Conservation (phyloP, 2,113 vertebrate species). For the Parus major region DNA sequence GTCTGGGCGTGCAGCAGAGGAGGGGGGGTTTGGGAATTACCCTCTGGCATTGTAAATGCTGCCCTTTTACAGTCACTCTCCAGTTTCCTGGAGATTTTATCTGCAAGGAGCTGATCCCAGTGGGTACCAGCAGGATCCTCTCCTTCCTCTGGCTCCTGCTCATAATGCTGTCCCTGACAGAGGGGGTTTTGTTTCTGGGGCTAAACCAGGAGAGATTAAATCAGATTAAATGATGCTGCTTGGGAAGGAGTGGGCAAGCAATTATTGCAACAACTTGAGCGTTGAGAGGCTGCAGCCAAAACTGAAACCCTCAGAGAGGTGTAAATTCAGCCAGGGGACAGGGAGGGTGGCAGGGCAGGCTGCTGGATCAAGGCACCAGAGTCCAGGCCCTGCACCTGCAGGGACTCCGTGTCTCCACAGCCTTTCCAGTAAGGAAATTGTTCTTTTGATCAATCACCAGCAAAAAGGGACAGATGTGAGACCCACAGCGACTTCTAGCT, state of each 20-base stretch:
- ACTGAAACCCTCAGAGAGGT: background rate
- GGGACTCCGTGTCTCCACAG: accelerated
- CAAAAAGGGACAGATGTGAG: background rate
- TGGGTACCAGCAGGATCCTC: background rate
- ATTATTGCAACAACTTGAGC: background rate
- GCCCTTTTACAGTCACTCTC: background rate
- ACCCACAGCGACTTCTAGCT: background rate
- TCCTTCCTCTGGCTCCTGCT: background rate
- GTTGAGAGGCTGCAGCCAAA: background rate
- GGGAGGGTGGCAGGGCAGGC: background rate
- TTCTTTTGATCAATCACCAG: background rate
- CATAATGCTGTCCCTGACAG: accelerated
- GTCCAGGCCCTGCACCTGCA: background rate
- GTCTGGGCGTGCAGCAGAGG: background rate
- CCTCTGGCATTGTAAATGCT: background rate
- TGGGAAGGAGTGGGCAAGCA: background rate
- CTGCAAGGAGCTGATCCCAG: background rate
- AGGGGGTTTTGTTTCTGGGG: accelerated
- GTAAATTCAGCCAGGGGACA: background rate
- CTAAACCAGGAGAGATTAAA: background rate
- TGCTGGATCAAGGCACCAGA: background rate
- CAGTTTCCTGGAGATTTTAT: background rate
- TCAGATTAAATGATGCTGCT: background rate
- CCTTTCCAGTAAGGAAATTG: background rate
- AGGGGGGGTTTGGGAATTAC: background rate